phyloP scores from a whole-genome alignment of 2,888 invertebrate species.

The Nymphalis c-album region DNA sequence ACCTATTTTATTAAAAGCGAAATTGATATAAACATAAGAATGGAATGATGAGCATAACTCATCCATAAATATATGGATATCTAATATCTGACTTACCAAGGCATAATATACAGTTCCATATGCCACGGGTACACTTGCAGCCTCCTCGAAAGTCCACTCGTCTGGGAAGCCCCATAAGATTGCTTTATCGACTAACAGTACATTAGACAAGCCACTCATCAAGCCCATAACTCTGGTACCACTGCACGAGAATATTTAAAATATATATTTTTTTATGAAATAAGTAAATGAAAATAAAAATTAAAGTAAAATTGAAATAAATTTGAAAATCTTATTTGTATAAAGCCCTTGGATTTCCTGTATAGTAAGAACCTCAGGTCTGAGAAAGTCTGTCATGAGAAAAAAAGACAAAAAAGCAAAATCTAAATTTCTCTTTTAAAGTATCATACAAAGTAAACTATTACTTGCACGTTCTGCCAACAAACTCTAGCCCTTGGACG shows the following conservation, averaged over 20 bases:
- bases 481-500: constrained; percentile 86
- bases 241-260: constrained; percentile 44
- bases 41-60: neutral
- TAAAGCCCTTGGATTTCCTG: no score
- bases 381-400: no score
- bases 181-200: constrained; percentile 79
- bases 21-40: neutral
- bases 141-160: constrained; percentile 87
- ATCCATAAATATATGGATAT: neutral
- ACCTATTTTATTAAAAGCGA: no score
- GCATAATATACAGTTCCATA: constrained; percentile 85
- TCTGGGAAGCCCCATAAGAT: constrained; percentile 86
- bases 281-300: no score
- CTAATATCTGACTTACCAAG: constrained; percentile 50
- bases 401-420: no score
- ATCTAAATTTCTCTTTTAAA: no score
- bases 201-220: constrained; percentile 82
- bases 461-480: constrained; percentile 64
- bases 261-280: neutral
- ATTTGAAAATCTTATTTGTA: no score
- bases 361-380: no score
- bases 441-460: neutral
- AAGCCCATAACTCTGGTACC: constrained; percentile 86
- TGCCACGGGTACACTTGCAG: constrained; percentile 89
- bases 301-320: no score